Conservation (phyloP, 2,797 vertebrate genomes). For the Neolamprologus multifasciatus region DNA sequence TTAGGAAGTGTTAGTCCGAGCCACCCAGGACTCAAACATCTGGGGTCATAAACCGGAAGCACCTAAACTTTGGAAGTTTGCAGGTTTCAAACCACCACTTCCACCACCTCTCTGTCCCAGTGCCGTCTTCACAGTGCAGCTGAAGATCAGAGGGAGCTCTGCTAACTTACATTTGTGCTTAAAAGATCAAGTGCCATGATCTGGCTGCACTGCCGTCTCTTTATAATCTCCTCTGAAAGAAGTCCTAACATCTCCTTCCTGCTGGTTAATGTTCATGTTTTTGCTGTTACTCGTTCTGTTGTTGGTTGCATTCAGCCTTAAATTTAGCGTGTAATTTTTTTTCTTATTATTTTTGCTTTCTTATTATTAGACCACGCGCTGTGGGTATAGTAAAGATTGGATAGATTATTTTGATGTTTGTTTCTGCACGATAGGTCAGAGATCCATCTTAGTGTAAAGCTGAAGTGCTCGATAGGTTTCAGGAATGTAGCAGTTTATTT, state of each 20-base stretch:
- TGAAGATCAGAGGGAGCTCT: not conserved
- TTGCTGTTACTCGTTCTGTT: not conserved
- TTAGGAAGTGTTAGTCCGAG: not conserved
- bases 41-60: not conserved
- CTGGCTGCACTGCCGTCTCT: not conserved
- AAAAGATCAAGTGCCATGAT: conserved; percentile 19
- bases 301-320: conserved; percentile 40
- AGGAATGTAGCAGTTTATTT: conserved; percentile 20
- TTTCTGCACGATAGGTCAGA: conserved; percentile 3
- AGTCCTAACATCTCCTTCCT: not conserved
- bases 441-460: conserved; percentile 1
- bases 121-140: not conserved
- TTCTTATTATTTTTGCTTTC: not conserved
- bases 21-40: not conserved
- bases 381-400: not conserved
- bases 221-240: not conserved
- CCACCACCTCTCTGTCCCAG: not conserved
- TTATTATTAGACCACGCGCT: not conserved
- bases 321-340: not conserved
- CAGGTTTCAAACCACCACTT: not conserved
- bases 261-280: not conserved
- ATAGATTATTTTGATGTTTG: conserved; percentile 12
- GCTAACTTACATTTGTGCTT: not conserved
- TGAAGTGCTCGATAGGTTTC: not conserved
- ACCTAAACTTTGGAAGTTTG: not conserved